A percentile compares a stretch with the other conserved stretches of the same genome.
phyloP scores from a whole-genome alignment of 2,113 vertebrate species.

The Crotophaga sulcirostris region DNA sequence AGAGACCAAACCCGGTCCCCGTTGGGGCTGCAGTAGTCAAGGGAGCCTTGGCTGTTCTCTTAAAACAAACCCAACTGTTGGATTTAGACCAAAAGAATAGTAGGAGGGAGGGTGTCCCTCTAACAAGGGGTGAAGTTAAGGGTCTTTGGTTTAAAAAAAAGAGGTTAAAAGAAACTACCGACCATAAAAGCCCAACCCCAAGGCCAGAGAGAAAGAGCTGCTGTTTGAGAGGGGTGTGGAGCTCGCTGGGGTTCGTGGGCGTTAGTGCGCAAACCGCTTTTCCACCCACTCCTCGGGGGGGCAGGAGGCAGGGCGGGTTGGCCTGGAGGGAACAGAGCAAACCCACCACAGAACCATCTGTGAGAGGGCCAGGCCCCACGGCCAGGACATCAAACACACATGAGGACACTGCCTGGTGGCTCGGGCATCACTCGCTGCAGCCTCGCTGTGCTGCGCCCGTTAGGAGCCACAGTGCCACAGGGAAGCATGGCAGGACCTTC shows the following conservation, averaged over 20 bases:
- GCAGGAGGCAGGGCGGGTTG: background rate
- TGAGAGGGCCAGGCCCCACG: background rate
- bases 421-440: fast-evolving
- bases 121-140: background rate
- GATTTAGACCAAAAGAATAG: background rate
- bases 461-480: background rate
- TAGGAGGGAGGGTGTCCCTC: background rate
- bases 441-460: fast-evolving
- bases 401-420: background rate
- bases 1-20: background rate
- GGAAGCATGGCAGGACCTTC: background rate
- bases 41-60: background rate
- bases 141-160: constrained; percentile 36
- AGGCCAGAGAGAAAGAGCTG: background rate
- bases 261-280: background rate
- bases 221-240: fast-evolving
- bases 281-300: fast-evolving
- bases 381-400: background rate
- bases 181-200: background rate
- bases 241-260: background rate
- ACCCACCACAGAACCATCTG: background rate
- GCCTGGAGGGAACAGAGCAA: background rate
- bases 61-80: background rate
- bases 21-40: background rate
- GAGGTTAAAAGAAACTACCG: background rate